Evolutionary conservation across 2,797 vertebrate species (phyloP), one percentile per base, ranked within the genome.

Genomic region (Lutjanus argentimaculatus): DNA sequence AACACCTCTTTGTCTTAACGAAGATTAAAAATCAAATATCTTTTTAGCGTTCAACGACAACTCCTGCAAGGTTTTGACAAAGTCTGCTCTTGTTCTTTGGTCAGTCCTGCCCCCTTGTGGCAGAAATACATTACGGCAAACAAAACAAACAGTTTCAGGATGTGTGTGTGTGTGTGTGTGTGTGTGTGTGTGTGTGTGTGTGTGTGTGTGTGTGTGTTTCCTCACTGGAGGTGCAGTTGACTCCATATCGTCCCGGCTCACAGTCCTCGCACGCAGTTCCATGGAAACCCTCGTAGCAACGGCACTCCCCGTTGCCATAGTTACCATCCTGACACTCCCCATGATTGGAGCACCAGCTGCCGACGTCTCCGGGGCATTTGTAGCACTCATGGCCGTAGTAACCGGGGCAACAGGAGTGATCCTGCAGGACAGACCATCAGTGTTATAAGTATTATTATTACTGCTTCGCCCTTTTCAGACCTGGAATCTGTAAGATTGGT

Each of bases 251-350:
- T 49, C 98, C 98, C 21, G 97, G 96, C 83, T 98, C 97, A 42
- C 98, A 99, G 93, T 96, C 96, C 85, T 99, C 98, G 2, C 98
- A 99, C 6, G 96, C 96, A 0, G 97, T 98, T 53, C 98, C 98
- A 0, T 99, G 97, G 91, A 98, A 99, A 7, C 98, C 98, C 90
- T 99, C 97, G 0, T 95, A 96, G 91, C 98, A 99, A 0, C 75
- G 96, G 87, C 98, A 99, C 85, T 97, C 96, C 43, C 98, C 98
- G 0, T 53, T 97, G 79, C 98, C 98, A 7, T 79, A 64, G 40
- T 94, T 74, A 74, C 97, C 94, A 1, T 99, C 98, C 90, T 96
- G 92, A 91, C 98, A 99, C 63, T 94, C 93, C 6, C 98, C 98
- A 0, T 98, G 97, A 89, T 96, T 96, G 0, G 96, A 98, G 93